These are phyloP conservation scores for Kuschelorhynchus macadamiae DNA, from an alignment of 2,888 invertebrate species.

Conservation along the genomic window DNA sequence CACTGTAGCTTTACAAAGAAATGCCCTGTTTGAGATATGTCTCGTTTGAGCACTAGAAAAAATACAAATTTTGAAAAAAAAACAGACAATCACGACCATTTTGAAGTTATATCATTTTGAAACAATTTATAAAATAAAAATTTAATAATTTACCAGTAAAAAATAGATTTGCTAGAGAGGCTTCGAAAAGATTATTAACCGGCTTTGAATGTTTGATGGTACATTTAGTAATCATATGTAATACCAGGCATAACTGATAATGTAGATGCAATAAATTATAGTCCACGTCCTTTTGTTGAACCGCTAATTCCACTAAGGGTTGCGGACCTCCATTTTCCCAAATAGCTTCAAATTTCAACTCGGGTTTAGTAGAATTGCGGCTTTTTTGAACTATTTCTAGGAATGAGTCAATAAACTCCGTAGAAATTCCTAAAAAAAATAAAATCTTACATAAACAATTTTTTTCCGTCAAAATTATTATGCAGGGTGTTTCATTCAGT, in stretches of 20 bases:
- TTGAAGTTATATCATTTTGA: no score
- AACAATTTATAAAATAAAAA: no score
- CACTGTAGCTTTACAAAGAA: no score
- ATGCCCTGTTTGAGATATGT: no score
- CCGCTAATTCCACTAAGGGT: constrained; percentile 81
- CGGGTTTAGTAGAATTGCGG: constrained; percentile 63
- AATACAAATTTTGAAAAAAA: no score
- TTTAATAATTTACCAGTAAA: constrained; percentile 66
- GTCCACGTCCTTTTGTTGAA: constrained; percentile 82
- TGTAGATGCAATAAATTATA: constrained; percentile 84
- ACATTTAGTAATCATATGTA: constrained; percentile 86
- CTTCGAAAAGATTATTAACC: constrained; percentile 83
- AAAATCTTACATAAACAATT: no score
- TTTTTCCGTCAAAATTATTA: no score
- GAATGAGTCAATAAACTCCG: constrained; percentile 63
- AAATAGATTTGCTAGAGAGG: constrained; percentile 75
- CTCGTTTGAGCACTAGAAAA: no score
- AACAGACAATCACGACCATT: no score
- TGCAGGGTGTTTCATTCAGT: no score
- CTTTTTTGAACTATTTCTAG: constrained; percentile 66
- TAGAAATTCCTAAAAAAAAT: constrained; percentile 24
- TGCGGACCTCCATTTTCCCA: constrained; percentile 75
- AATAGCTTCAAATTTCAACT: constrained; percentile 74
- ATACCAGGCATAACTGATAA: constrained; percentile 81
- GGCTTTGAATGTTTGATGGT: constrained; percentile 82